Base-by-base conservation (phyloP, 2,797 vertebrate genomes). In the Crocidura indochinensis region DNA sequence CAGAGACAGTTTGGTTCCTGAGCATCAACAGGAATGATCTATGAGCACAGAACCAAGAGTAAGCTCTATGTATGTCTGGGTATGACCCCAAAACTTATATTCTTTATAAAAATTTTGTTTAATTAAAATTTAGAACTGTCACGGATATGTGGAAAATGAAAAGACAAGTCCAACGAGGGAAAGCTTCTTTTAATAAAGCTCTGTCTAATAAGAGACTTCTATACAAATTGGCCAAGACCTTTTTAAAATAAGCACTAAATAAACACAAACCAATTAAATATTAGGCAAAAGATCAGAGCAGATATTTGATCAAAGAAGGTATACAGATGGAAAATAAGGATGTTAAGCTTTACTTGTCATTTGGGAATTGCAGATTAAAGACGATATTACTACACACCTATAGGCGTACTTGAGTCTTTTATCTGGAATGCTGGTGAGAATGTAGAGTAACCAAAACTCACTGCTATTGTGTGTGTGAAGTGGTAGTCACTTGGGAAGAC, bases 81-180 rank as follows among this genome's bases (percentile, higher is more conserved):
- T 60, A 20, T 60, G 14, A 20, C 56, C 56, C 19, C 14, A 65
- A 65, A 65, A 65, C 24, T n/a, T 56, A 83, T 84, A 90, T 38
- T 38, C 38, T 38, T 38, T 38, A 44, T 53, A 7, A 60, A 44
- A 38, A 22, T 29, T 74, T 3, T 10, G 47, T 12, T 90, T 51
- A 20, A 46, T 51, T 87, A 65, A 88, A 69, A 76, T 68, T 49
- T 68, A 81, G 92, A 80, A 75, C 22, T 67, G 81, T 38, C 38
- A 38, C 5, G 78, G n/a, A 46, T 0, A 15, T 51, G 5, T 31
- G 47, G 31, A 31, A 20, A 84, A 77, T 84, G 22, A 84, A 87
- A 68, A 84, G 24, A 27, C 19, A 81, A 75, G 49, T 10, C 47
- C 22, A 19, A 65, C 20, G 64, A 22, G 44, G 44, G 22, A 69